phyloP scores from a whole-genome alignment of 2,113 vertebrate genomes.

The Myrmecophaga tridactyla region DNA sequence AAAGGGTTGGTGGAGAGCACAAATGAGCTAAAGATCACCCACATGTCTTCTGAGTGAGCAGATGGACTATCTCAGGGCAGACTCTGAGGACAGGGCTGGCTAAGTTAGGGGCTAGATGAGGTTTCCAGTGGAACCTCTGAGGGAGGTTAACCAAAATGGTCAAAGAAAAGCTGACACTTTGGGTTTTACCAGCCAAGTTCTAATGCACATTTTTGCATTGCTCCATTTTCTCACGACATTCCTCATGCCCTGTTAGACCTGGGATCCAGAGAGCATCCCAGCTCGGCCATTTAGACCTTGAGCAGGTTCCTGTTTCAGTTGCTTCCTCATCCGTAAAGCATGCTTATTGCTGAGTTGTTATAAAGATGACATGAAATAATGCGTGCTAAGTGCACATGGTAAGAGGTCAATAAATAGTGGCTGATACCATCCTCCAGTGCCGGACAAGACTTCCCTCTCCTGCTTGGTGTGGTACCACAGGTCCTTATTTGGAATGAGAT shows the following conservation, averaged over 20 bases:
- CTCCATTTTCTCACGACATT: accelerated
- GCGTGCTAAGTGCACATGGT: accelerated
- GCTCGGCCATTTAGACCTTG: background rate
- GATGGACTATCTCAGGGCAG: background rate
- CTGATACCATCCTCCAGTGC: background rate
- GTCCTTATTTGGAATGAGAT: background rate
- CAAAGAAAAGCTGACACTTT: background rate
- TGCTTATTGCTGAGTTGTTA: accelerated
- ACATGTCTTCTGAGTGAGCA: accelerated
- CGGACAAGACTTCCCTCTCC: background rate
- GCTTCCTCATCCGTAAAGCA: background rate
- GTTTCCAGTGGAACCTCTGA: background rate
- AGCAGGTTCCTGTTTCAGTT: background rate
- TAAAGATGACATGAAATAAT: accelerated
- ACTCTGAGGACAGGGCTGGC: background rate
- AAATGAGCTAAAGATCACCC: background rate
- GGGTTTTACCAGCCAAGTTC: background rate
- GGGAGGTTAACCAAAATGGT: background rate
- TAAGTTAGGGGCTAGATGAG: background rate
- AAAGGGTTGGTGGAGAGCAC: background rate
- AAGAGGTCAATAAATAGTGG: background rate
- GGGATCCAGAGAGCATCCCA: background rate
- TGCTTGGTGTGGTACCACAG: accelerated
- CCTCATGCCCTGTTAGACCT: background rate
- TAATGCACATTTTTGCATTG: accelerated